Evolutionary conservation across 2,888 invertebrate genomes (phyloP), one percentile per base, ranked within the genome.

Genomic region (Orthosia cruda): DNA sequence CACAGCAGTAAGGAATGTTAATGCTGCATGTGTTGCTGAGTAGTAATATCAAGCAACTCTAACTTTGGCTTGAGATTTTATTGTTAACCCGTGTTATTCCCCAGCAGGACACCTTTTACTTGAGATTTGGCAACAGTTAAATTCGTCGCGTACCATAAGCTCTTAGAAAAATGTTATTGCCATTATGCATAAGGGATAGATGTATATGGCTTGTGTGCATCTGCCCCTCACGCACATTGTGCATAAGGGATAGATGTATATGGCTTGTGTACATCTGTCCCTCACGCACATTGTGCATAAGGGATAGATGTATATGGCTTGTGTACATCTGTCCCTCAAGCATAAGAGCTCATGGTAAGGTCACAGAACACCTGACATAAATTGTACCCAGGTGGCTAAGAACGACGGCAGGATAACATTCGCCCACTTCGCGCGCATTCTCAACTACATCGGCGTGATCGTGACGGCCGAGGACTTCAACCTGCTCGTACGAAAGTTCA

Each of bases 361-460:
- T 40, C 32, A 1, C 40, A 40, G 9, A 40, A 40, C 9, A 9
- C 40, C 9, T 9, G 40, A 40, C 40, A 40, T 40, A 40, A 40
- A 7, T 40, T 40, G 40, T 40, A 40, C 40, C 40, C 89, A 98
- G 98, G 97, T 98, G 49, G 97, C 98, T 0, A 98, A 98, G 93
- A 98, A 98, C 92, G 97, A 97, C 80, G 98, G 98, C 7, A 97
- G 98, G 3, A 98, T 98, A 26, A 98, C 98, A 0, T 97, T 98
- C 40, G 97, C 98, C 0, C 98, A 98, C 93, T 98, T 98, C 91
- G 97, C 97, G 0, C 97, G 98, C 77, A 97, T 98, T 74, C 94
- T 98, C 20, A 97, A 97, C 89, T 98, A 98, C 93, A 95, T 98
- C 89, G 97, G 98, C 68, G 97, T 98, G 77, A 94, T 97, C 47